Percentiles rank a stretch among this genome's conserved stretches.
Conservation (phyloP, 2,888 invertebrate species). For the Priocnemis perturbator region DNA sequence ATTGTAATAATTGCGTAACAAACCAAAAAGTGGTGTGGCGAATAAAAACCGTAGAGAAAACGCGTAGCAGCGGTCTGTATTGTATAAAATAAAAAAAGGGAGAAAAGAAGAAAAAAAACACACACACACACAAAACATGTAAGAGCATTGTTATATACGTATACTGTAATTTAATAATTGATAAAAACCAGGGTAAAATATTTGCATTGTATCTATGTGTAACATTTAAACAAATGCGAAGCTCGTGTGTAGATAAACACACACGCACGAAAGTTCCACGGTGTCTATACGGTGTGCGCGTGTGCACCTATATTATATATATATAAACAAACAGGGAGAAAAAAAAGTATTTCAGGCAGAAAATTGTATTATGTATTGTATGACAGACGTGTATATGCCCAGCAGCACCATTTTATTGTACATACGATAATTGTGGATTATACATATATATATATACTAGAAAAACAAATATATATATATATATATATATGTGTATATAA, state of each 20-base stretch:
- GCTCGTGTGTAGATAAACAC: slow-evolving; percentile 15
- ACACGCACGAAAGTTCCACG: background rate
- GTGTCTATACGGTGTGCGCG: background rate
- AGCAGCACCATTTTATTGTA: slow-evolving; percentile 40
- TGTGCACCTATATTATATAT: slow-evolving; percentile 5
- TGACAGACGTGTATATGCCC: slow-evolving; percentile 23
- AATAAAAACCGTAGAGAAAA: too few species aligned
- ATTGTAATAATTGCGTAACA: slow-evolving; percentile 45
- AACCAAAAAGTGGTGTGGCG: slow-evolving; percentile 26
- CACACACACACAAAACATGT: slow-evolving; percentile 29
- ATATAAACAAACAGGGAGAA: background rate
- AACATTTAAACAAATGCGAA: slow-evolving; percentile 32
- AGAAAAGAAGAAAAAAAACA: slow-evolving; percentile 21
- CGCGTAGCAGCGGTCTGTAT: slow-evolving; percentile 16
- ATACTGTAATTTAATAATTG: slow-evolving; percentile 49
- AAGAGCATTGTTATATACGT: slow-evolving; percentile 45
- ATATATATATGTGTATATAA: background rate
- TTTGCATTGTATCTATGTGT: slow-evolving; percentile 42
- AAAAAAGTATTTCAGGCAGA: background rate
- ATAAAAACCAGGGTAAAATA: slow-evolving; percentile 64
- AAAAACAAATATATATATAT: background rate
- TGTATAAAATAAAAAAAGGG: slow-evolving; percentile 38
- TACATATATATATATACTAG: slow-evolving; percentile 14
- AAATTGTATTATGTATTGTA: slow-evolving; percentile 35
- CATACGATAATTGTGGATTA: slow-evolving; percentile 34